Percentiles rank a stretch among this genome's conserved stretches.
phyloP scores from a whole-genome alignment of 2,113 vertebrate species.

The Chamaea fasciata region DNA sequence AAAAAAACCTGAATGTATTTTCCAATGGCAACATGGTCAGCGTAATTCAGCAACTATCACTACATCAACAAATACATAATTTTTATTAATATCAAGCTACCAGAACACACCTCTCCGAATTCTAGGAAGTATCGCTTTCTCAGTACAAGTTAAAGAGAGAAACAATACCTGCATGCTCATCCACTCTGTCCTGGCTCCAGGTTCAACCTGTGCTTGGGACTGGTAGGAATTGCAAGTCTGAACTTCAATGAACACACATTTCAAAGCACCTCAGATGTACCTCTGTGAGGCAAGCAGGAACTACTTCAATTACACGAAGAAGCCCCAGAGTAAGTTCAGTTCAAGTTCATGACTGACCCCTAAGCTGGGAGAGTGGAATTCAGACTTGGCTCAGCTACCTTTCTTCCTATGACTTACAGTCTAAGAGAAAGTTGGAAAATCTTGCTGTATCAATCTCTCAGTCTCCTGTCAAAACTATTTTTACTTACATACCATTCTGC shows the following conservation, averaged over 20 bases:
- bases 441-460: background rate
- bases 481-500: constrained; percentile 90
- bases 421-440: background rate
- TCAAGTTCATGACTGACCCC: background rate
- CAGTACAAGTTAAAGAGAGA: background rate
- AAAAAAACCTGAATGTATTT: background rate
- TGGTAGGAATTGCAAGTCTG: background rate
- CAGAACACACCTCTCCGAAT: background rate
- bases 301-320: background rate
- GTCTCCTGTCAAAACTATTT: background rate
- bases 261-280: background rate
- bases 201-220: background rate
- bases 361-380: background rate
- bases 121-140: background rate
- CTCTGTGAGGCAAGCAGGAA: background rate
- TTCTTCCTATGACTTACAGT: background rate
- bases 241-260: background rate
- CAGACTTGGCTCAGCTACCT: background rate
- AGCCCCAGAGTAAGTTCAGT: background rate
- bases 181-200: background rate
- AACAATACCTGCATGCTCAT: background rate
- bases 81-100: background rate
- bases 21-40: background rate
- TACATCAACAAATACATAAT: background rate
- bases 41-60: background rate